These are phyloP conservation scores for Falco rusticolus DNA, from an alignment of 2,797 vertebrate genomes.

Conservation along the genomic window DNA sequence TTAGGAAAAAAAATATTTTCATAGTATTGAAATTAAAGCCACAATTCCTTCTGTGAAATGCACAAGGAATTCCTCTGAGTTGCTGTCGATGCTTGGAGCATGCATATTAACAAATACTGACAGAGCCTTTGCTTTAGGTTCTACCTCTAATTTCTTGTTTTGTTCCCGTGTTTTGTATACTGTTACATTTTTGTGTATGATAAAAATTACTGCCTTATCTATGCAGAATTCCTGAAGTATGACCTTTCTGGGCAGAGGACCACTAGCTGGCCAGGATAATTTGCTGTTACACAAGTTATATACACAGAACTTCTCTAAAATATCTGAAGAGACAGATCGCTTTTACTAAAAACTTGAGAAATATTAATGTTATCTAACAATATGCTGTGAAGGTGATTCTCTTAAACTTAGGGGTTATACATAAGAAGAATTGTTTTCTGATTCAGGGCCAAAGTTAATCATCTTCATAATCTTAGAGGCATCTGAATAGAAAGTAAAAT, in stretches of 20 bases:
- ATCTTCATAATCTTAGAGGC: accelerated
- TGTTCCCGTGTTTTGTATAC: neutral
- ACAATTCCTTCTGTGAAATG: neutral
- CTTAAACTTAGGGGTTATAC: neutral
- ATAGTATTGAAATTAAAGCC: neutral
- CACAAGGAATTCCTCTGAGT: neutral
- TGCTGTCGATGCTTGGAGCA: neutral
- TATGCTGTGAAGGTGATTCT: neutral
- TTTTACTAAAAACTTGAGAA: neutral
- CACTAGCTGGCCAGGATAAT: neutral
- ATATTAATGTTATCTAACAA: neutral
- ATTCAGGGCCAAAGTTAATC: neutral
- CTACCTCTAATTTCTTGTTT: neutral
- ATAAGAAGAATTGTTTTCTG: neutral
- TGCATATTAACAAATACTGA: neutral
- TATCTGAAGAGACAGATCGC: neutral
- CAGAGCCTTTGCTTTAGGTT: neutral
- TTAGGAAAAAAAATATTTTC: constrained; percentile 2
- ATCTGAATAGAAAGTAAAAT: neutral
- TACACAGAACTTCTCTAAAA: neutral
- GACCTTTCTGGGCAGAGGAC: neutral
- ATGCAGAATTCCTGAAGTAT: neutral
- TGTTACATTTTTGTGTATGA: neutral
- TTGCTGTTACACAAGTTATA: neutral
- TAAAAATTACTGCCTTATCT: neutral